phyloP scores from a whole-genome alignment of 2,797 vertebrate genomes.

The Scyliorhinus canicula region DNA sequence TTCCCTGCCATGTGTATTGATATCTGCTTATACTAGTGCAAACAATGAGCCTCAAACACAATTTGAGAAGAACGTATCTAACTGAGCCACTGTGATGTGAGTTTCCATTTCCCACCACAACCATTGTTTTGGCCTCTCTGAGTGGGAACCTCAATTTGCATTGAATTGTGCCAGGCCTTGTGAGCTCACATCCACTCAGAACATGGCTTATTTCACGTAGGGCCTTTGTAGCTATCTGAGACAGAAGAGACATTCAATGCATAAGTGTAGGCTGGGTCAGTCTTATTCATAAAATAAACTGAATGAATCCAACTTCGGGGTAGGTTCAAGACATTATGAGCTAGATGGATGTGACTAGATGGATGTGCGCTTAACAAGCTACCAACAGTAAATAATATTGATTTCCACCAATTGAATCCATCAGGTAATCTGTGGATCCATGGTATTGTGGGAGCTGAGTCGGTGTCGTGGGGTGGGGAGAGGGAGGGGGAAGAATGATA shows the following conservation, averaged over 20 bases:
- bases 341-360: background rate
- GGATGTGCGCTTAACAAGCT: background rate
- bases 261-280: background rate
- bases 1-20: background rate
- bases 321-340: background rate
- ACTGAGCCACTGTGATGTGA: background rate
- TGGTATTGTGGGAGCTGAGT: background rate
- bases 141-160: background rate
- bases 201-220: background rate
- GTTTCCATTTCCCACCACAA: background rate
- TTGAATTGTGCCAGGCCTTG: background rate
- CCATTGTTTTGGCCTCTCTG: background rate
- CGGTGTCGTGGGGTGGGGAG: background rate
- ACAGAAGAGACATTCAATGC: background rate
- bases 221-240: background rate
- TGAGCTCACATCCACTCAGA: background rate
- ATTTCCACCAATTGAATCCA: background rate
- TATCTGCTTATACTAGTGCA: background rate
- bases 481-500: background rate
- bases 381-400: background rate
- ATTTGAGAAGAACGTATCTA: background rate
- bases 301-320: background rate
- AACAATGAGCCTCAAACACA: background rate
- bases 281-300: slow-evolving; percentile 9
- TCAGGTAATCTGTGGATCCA: background rate